Evolutionary conservation across 1,140 invertebrate genomes (phyloP).

Genomic region (Scylla paramamosain): DNA sequence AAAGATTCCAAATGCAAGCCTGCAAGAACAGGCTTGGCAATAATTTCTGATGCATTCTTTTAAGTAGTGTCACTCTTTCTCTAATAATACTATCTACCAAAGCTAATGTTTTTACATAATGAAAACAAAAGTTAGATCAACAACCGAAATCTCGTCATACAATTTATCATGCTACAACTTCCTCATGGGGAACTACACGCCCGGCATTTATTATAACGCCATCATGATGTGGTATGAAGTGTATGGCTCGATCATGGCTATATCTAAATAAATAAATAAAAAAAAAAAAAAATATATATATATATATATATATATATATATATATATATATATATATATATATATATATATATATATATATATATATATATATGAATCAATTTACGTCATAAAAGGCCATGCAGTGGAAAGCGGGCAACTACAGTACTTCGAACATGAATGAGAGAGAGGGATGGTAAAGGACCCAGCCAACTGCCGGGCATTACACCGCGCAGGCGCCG

Average conservation of each 20-base stretch:
- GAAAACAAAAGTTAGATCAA: neutral
- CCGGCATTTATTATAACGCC: neutral
- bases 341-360: neutral
- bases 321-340: constrained; percentile 35
- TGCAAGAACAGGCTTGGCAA: no score
- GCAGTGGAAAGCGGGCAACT: no score
- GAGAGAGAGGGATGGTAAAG: no score
- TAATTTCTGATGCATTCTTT: no score
- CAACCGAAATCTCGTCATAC: neutral
- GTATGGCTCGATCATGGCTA: neutral
- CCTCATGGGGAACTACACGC: neutral
- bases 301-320: constrained; percentile 43
- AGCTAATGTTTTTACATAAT: neutral
- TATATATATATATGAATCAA: neutral
- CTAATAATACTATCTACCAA: no score
- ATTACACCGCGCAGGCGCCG: no score
- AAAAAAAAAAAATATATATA: neutral
- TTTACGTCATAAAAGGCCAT: no score
- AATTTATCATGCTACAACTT: neutral
- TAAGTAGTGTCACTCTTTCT: no score
- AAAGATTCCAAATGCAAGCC: no score
- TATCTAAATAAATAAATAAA: neutral
- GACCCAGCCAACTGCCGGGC: no score
- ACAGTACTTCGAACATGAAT: no score
- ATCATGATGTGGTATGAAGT: neutral